Evolutionary conservation across 2,113 vertebrate genomes (phyloP).

Genomic region (Antechinus stuartii): DNA sequence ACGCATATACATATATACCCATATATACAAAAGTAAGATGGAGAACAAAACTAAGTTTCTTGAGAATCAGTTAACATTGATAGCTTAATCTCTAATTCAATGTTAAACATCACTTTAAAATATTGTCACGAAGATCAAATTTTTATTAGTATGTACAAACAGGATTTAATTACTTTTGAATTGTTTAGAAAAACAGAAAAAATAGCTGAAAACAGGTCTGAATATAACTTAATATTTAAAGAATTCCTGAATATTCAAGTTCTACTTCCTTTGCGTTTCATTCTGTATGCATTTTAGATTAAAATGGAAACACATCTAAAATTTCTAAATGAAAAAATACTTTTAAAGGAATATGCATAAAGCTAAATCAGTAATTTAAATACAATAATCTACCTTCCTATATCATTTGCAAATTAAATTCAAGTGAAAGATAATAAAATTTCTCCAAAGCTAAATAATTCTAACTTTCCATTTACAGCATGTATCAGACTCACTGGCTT

Average conservation of each 20-base stretch:
- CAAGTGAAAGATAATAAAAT: slow-evolving; percentile 26
- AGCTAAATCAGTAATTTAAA: slow-evolving; percentile 30
- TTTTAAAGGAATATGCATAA: slow-evolving; percentile 32
- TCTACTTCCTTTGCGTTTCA: slow-evolving; percentile 33
- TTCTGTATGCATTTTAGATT: slow-evolving; percentile 29
- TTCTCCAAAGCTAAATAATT: slow-evolving; percentile 19
- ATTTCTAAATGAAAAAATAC: slow-evolving; percentile 24
- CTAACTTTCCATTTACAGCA: slow-evolving; percentile 21
- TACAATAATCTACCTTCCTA: slow-evolving; percentile 3
- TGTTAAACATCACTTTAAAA: slow-evolving; percentile 23
- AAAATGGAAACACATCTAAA: not conserved
- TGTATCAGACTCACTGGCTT: not conserved
- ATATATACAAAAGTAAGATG: not conserved
- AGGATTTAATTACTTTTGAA: slow-evolving; percentile 42
- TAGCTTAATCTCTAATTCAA: slow-evolving; percentile 33
- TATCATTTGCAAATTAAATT: slow-evolving; percentile 29
- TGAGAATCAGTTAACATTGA: not conserved
- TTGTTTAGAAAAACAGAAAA: slow-evolving; percentile 56
- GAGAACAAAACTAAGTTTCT: not conserved
- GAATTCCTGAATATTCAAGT: slow-evolving; percentile 30
- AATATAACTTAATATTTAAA: slow-evolving; percentile 38
- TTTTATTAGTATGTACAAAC: slow-evolving; percentile 30
- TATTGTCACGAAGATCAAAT: slow-evolving; percentile 12
- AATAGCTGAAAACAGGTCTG: not conserved
- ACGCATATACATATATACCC: not conserved